phyloP scores from a whole-genome alignment of 2,888 invertebrate species.

The Thecocarcelia acutangulata region DNA sequence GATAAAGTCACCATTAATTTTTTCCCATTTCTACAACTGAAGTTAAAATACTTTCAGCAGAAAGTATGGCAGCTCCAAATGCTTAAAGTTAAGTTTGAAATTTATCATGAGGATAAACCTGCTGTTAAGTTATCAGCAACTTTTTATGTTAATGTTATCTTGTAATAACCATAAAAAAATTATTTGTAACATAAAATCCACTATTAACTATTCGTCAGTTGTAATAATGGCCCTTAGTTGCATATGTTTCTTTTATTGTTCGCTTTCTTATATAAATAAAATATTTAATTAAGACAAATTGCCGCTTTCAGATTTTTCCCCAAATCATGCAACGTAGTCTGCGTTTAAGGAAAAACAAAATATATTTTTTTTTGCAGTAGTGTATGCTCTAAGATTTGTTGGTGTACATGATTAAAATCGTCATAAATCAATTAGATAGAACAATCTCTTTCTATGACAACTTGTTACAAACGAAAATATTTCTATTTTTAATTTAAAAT shows the following conservation, averaged over 20 bases:
- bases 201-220: not conserved
- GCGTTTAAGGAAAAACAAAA: not conserved
- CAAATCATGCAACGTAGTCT: slow-evolving; percentile 38
- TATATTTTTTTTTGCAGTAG: slow-evolving; percentile 8
- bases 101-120: too few species aligned
- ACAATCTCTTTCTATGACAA: slow-evolving; percentile 3
- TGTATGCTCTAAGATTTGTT: not conserved
- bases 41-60: too few species aligned
- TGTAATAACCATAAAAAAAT: too few species aligned
- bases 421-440: slow-evolving; percentile 51
- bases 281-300: slow-evolving; percentile 56
- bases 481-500: slow-evolving; percentile 39
- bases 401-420: slow-evolving; percentile 25
- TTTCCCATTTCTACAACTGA: too few species aligned
- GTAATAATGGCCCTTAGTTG: not conserved
- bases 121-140: too few species aligned
- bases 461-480: slow-evolving; percentile 7
- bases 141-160: too few species aligned
- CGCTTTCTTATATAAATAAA: slow-evolving; percentile 16
- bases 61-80: too few species aligned
- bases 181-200: too few species aligned
- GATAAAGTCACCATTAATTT: too few species aligned
- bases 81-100: too few species aligned
- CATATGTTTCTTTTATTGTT: too few species aligned
- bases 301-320: not conserved